A percentile compares a stretch with the other conserved stretches of the same genome.
These are phyloP conservation scores for Synanthedon vespiformis DNA, from an alignment of 2,888 invertebrate species.

Conservation along the genomic window DNA sequence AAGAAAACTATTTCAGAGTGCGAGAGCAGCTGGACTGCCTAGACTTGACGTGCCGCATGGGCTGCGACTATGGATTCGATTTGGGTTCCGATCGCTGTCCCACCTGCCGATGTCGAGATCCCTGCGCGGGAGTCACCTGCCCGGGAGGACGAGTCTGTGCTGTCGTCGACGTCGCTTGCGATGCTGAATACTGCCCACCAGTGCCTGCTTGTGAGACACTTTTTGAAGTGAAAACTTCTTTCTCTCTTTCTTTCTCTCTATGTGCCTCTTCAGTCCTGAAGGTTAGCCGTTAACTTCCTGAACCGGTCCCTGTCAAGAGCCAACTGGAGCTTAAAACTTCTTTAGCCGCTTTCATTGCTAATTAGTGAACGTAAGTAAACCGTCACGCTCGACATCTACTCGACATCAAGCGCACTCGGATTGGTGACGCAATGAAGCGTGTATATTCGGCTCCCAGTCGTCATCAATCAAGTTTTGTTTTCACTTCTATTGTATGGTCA, in stretches of 20 bases:
- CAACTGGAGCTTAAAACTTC: too few species aligned
- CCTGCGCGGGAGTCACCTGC: slow-evolving; percentile 78
- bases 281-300: too few species aligned
- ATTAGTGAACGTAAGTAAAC: too few species aligned
- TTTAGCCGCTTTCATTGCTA: too few species aligned
- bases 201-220: slow-evolving; percentile 79
- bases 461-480: not conserved
- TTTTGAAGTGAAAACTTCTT: too few species aligned
- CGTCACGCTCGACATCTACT: too few species aligned
- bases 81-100: slow-evolving; percentile 81
- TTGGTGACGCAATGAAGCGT: not conserved
- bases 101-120: slow-evolving; percentile 83
- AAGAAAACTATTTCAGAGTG: slow-evolving; percentile 32
- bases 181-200: slow-evolving; percentile 86
- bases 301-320: too few species aligned
- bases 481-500: not conserved
- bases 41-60: slow-evolving; percentile 83
- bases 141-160: slow-evolving; percentile 79
- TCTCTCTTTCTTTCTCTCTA: too few species aligned
- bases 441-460: not conserved
- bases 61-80: slow-evolving; percentile 86
- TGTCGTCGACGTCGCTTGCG: slow-evolving; percentile 87
- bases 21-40: slow-evolving; percentile 75
- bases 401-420: too few species aligned
- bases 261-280: too few species aligned